Percentiles rank a stretch among this genome's conserved stretches.
phyloP scores from a whole-genome alignment of 2,113 vertebrate genomes.

The Acanthisitta chloris region DNA sequence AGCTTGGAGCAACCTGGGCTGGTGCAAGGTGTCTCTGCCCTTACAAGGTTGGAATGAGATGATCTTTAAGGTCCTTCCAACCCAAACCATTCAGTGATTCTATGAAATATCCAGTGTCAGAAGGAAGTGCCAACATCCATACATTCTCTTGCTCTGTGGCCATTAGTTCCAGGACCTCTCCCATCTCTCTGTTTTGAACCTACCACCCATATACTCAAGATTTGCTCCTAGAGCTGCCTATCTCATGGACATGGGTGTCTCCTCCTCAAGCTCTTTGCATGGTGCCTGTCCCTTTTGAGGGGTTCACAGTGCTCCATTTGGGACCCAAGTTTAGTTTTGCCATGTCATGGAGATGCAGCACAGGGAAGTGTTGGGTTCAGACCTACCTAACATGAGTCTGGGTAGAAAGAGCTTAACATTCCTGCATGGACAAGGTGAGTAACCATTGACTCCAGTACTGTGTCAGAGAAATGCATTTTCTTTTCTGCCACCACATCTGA shows the following conservation, averaged over 20 bases:
- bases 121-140: neutral
- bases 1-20: neutral
- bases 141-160: too few relatives aligned
- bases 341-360: neutral
- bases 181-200: neutral
- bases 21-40: neutral
- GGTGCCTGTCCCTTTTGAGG: neutral
- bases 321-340: neutral
- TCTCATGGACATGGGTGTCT: accelerated
- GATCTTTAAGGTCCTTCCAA: neutral
- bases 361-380: neutral
- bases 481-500: neutral
- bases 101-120: neutral
- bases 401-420: neutral
- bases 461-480: neutral
- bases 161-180: neutral
- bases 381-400: neutral
- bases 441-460: neutral
- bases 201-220: neutral
- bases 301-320: neutral
- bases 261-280: neutral
- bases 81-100: neutral
- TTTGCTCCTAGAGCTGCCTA: neutral
- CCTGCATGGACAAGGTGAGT: neutral
- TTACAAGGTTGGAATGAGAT: accelerated